phyloP scores from a whole-genome alignment of 2,797 vertebrate species.

The Brachymystax lenok region DNA sequence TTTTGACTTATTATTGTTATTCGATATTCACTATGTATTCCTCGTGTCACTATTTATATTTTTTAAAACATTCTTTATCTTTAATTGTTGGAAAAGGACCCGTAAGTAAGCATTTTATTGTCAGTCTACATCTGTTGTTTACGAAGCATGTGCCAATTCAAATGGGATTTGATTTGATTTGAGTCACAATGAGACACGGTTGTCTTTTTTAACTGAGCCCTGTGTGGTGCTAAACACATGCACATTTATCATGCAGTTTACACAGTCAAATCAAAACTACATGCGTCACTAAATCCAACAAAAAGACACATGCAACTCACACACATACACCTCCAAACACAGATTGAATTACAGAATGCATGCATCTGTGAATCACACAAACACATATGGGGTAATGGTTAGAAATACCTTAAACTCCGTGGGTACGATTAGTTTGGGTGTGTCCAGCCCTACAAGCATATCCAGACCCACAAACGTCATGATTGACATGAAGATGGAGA shows the following conservation, averaged over 20 bases:
- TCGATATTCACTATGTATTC: too few species aligned
- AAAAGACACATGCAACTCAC: background rate
- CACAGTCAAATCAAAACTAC: too few species aligned
- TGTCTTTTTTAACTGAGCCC: background rate
- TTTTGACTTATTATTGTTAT: too few species aligned
- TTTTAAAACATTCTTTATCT: too few species aligned
- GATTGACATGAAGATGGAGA: conserved; percentile 93
- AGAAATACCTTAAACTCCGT: conserved; percentile 84
- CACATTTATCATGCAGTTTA: background rate
- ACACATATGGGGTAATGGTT: background rate
- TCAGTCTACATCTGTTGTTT: too few species aligned
- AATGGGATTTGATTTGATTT: too few species aligned
- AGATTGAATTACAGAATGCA: background rate
- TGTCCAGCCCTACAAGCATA: conserved; percentile 84
- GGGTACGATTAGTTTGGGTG: conserved; percentile 86
- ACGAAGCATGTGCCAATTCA: too few species aligned
- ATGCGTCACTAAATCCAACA: background rate
- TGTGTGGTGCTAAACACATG: background rate
- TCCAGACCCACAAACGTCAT: conserved; percentile 89
- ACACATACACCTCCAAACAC: background rate
- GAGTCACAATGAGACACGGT: background rate
- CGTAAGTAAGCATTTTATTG: too few species aligned
- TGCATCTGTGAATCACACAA: background rate
- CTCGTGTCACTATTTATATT: too few species aligned
- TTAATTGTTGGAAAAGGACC: too few species aligned